A percentile compares a stretch with the other conserved stretches of the same genome.
Evolutionary conservation across 92 coral and sea anemone species (phyloP).

Genomic region (Zoanthus gigantus): DNA sequence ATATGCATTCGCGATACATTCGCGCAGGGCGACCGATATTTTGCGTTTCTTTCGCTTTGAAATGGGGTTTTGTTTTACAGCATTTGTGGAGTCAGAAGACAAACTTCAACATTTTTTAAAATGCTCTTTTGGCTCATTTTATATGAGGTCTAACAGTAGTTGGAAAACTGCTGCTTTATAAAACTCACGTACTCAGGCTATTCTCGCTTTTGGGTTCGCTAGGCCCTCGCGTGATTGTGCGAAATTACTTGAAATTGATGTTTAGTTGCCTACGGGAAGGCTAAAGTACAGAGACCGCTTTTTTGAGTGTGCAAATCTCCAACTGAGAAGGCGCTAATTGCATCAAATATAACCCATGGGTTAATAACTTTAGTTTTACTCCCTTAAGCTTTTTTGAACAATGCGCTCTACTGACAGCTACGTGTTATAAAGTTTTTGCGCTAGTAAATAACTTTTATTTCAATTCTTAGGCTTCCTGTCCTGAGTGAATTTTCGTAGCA

Average conservation of each 20-base stretch:
- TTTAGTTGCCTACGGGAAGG: neutral
- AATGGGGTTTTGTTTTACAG: no score
- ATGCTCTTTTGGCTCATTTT: no score
- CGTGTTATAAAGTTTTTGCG: neutral
- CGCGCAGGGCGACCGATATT: no score
- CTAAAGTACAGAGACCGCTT: neutral
- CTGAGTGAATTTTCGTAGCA: neutral
- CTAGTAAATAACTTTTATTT: no score
- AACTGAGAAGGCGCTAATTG: neutral
- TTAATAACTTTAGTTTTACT: no score
- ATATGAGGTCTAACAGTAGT: neutral
- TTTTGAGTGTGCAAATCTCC: neutral
- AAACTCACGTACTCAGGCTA: neutral
- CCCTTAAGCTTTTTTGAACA: neutral
- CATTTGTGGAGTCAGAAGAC: neutral
- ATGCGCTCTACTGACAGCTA: neutral
- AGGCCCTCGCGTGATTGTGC: no score
- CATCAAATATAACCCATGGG: no score
- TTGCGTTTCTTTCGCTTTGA: no score
- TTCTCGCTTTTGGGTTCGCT: no score
- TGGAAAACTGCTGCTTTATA: neutral
- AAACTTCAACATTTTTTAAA: no score
- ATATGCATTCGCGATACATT: no score
- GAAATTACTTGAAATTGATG: neutral
- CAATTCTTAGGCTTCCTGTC: neutral